Conservation (phyloP, 2,797 vertebrate species). For the Podarcis siculus region DNA sequence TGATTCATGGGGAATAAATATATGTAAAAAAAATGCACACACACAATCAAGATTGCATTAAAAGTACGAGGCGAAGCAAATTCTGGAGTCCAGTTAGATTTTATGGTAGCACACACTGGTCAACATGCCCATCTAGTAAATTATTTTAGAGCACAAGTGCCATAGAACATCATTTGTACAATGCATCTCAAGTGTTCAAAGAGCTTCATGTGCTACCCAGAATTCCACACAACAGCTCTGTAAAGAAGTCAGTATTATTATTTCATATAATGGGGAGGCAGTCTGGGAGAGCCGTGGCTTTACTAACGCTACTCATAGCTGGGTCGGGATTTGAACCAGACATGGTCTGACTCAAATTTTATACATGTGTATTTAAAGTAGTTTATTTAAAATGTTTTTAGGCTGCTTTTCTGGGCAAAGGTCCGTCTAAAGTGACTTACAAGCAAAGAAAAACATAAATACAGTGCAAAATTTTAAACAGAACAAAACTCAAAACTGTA, state of each 20-base stretch:
- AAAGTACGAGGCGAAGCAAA: conserved; percentile 3
- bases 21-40: background rate
- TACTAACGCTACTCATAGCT: background rate
- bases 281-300: background rate
- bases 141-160: background rate
- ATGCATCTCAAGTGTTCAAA: background rate
- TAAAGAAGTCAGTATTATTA: background rate
- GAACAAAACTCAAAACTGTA: no score
- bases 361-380: background rate
- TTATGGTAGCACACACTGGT: background rate
- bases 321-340: background rate
- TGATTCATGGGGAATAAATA: conserved; percentile 11
- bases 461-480: no score
- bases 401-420: no score
- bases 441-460: no score
- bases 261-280: no score
- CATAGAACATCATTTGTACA: background rate
- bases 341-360: background rate
- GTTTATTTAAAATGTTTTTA: background rate
- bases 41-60: background rate
- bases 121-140: background rate
- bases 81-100: background rate
- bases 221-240: background rate
- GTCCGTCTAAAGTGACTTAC: no score
- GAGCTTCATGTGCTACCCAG: background rate